phyloP scores from a whole-genome alignment of 2,797 vertebrate species.

The Phrynocephalus vlangalii region DNA sequence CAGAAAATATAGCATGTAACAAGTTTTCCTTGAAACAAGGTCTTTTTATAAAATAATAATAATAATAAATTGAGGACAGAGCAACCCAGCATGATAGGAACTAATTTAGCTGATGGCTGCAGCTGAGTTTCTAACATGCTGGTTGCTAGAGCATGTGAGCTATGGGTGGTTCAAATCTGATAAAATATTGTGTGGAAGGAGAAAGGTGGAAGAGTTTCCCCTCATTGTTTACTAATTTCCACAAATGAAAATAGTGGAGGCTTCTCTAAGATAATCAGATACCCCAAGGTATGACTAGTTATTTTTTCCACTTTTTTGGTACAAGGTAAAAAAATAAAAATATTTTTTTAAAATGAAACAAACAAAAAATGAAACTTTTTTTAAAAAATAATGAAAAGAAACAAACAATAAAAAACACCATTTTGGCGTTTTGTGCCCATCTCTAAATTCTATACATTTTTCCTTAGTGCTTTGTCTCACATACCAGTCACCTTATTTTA shows the following conservation, averaged over 20 bases:
- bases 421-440: no score
- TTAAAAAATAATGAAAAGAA: no score
- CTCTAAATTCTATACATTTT: neutral
- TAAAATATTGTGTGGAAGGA: constrained; percentile 50
- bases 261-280: constrained; percentile 5
- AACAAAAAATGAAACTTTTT: no score
- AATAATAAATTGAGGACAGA: constrained; percentile 45
- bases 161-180: constrained; percentile 44
- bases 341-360: no score
- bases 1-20: constrained; percentile 29
- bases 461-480: neutral
- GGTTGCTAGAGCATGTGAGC: constrained; percentile 54
- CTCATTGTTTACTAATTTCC: constrained; percentile 8
- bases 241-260: constrained; percentile 29
- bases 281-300: constrained; percentile 8
- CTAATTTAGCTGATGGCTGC: constrained; percentile 65
- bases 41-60: constrained; percentile 62
- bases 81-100: constrained; percentile 46
- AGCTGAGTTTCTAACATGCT: constrained; percentile 54
- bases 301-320: no score
- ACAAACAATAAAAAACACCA: no score
- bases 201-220: constrained; percentile 45
- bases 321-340: no score
- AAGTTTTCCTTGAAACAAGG: constrained; percentile 53
- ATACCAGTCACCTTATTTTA: neutral